Base-by-base conservation (phyloP, 2,113 vertebrate species). In the Aegithalos caudatus region DNA sequence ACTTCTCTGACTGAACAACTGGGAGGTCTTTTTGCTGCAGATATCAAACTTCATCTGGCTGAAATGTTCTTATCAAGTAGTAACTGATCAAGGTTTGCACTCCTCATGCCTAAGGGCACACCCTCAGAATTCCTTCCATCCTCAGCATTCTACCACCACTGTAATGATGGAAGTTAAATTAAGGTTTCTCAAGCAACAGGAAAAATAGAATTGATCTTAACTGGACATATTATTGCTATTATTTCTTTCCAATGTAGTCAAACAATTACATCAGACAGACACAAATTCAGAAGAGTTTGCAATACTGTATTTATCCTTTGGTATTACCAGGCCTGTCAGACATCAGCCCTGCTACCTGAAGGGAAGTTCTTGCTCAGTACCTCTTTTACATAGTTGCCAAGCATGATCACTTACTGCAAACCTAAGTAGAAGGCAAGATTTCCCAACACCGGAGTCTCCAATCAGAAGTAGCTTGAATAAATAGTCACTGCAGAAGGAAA, bases 381-480 rank as follows among this genome's bases (percentile, higher is more conserved):
- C 17, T 90, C 64, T 90, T 84, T 35, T 33, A 72, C 10, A 69
- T n/a, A 14, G 56, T 95, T 91, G 89, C 81, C 65, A 97, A 69
- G n/a, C n/a, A 89, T 51, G 85, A 93, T 92, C 94, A 99, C 99
- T 99, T 98, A 99, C 99, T 97, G 99, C 99, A 97, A 99, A 99
- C 96, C 99, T 99, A 92, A 99, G 99, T 28, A 99, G 99, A 96
- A 99, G 99, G 97, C 99, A 99, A 93, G 99, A 99, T 97, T 99
- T 99, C 94, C 99, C 99, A 70, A 99, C 99, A 84, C 99, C 99
- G 70, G 99, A 99, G 96, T 99, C 99, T 86, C 99, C 99, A 95
- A 99, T 99, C 98, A 99, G 99, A 97, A 99, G 99, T 95, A 99
- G 98, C 97, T 99, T 99, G 98, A 99, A 99, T 99, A 99, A 99